phyloP scores from a whole-genome alignment of 2,888 invertebrate genomes.

The Poecilobothrus nobilitatus region DNA sequence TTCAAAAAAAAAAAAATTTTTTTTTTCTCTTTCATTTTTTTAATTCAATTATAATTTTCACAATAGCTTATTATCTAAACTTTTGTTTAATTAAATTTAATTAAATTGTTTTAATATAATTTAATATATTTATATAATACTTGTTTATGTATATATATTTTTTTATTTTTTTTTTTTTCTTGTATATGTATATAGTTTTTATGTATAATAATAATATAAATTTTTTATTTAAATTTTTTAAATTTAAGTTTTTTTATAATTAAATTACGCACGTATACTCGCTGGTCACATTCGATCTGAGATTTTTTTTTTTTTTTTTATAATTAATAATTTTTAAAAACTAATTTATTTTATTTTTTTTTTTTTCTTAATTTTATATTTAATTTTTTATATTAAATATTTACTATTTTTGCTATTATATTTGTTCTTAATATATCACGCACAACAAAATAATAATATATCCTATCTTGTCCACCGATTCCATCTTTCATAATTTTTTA shows the following conservation, averaged over 20 bases:
- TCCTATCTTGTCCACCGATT: background rate
- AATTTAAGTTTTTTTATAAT: background rate
- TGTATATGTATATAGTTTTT: background rate
- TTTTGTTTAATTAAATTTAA: background rate
- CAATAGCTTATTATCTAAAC: background rate
- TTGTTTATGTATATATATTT: background rate
- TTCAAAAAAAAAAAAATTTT: background rate
- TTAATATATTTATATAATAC: background rate
- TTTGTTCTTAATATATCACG: constrained; percentile 21
- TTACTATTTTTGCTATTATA: constrained; percentile 18
- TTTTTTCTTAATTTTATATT: constrained; percentile 24
- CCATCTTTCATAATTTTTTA: constrained; percentile 17
- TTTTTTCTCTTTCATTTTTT: background rate
- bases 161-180: background rate
- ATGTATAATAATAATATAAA: background rate
- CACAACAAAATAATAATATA: constrained; percentile 5
- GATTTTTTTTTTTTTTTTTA: constrained; percentile 17
- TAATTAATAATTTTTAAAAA: constrained; percentile 21
- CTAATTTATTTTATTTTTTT: constrained; percentile 23
- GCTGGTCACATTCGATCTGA: constrained; percentile 16
- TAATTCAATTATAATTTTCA: constrained; percentile 1
- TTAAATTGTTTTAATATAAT: background rate
- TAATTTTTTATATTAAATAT: constrained; percentile 21
- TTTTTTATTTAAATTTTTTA: background rate
- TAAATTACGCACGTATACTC: constrained; percentile 12